Evolutionary conservation across 2,797 vertebrate genomes (phyloP).

Genomic region (Scarus forsteni): DNA sequence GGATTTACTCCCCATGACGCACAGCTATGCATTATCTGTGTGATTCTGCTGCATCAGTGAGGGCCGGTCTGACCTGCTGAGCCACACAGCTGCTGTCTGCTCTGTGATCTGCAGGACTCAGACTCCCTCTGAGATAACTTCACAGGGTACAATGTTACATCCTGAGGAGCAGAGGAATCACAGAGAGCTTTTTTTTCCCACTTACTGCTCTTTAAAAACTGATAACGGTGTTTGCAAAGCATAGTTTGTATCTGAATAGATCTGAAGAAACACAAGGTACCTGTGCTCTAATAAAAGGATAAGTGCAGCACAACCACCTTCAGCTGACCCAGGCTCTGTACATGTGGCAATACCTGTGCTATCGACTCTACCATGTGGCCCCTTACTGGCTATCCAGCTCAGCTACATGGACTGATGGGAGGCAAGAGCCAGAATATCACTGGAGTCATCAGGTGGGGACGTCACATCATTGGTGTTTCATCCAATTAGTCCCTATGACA

Average conservation of each 20-base stretch:
- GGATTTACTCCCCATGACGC: conserved; percentile 16
- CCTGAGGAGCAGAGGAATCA: conserved; percentile 14
- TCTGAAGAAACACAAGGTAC: no score
- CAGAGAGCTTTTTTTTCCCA: conserved; percentile 3
- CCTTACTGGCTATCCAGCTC: no score
- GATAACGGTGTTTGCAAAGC: background rate
- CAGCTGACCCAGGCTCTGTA: no score
- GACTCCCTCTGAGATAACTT: conserved; percentile 39
- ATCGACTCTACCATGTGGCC: no score
- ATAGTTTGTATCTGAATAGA: background rate
- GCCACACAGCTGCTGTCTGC: conserved; percentile 31
- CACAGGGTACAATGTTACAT: conserved; percentile 30
- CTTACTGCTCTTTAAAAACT: conserved; percentile 22
- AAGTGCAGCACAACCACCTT: no score
- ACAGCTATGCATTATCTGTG: conserved; percentile 32
- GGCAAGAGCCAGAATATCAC: no score
- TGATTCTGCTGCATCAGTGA: conserved; percentile 42
- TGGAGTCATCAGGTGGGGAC: no score
- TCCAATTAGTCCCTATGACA: no score
- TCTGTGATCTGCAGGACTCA: conserved; percentile 31
- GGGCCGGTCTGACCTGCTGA: conserved; percentile 38
- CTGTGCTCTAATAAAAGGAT: no score
- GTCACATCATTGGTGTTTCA: no score
- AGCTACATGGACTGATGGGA: no score
- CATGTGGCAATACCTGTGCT: no score